These are phyloP conservation scores for Neostethus bicornis DNA, from an alignment of 2,797 vertebrate genomes.

Conservation along the genomic window DNA sequence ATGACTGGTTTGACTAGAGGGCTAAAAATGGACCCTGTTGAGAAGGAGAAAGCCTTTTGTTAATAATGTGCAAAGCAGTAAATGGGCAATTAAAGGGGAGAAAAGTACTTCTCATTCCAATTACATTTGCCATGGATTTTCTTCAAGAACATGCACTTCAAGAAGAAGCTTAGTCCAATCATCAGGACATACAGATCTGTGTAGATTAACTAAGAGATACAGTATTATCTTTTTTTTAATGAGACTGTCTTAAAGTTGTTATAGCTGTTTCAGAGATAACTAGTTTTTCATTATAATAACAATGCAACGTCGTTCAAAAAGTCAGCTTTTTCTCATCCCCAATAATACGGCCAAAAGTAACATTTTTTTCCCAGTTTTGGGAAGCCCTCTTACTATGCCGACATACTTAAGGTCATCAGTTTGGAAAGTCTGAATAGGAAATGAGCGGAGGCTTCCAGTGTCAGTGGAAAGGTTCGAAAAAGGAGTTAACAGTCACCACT, in stretches of 20 bases:
- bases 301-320: constrained; percentile 13
- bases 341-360: constrained; percentile 50
- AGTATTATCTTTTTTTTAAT: constrained; percentile 62
- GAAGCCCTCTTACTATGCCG: constrained; percentile 62
- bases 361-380: constrained; percentile 54
- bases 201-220: constrained; percentile 67
- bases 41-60: constrained; percentile 49
- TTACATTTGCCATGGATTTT: constrained; percentile 57
- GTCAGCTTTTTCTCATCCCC: constrained; percentile 44
- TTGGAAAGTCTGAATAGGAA: constrained; percentile 72
- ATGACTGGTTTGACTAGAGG: constrained; percentile 60
- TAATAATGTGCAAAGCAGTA: constrained; percentile 66
- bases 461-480: constrained; percentile 64
- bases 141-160: constrained; percentile 49
- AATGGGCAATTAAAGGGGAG: constrained; percentile 68
- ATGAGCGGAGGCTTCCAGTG: constrained; percentile 65
- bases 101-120: constrained; percentile 54
- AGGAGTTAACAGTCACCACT: constrained; percentile 62
- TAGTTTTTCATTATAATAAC: constrained; percentile 37
- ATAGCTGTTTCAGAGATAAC: constrained; percentile 54
- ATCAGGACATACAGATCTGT: constrained; percentile 70
- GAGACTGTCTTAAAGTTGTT: constrained; percentile 61
- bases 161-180: constrained; percentile 57
- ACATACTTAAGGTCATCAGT: constrained; percentile 79
- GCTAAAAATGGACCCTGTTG: constrained; percentile 69